Base-by-base conservation (phyloP, 2,797 vertebrate genomes). In the Cossypha niveicapilla region DNA sequence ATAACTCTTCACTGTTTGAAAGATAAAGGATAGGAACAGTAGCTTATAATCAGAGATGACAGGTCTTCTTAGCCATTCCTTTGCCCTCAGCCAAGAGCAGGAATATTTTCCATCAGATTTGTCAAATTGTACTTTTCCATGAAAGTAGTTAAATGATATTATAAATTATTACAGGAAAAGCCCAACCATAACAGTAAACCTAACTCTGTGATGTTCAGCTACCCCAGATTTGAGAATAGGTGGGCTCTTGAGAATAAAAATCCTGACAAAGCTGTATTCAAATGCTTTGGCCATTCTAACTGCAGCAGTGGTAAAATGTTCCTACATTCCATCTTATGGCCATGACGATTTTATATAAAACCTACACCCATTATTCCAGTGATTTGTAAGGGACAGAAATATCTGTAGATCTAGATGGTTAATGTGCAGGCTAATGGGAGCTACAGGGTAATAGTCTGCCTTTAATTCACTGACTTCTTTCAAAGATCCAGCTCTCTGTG, bases 401-500 rank as follows among this genome's bases (percentile, higher is more conserved):
- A 92, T 79, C 80, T 76, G 83, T 67, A 92, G 71, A 88, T 76
- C 60, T 89, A 39, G 44, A 39, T 76, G 28, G 42, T 37, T 86
- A 90, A 92, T 67, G 54, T 76, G 34, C 53, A 71, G 63, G 30
- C 27, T 94, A 92, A 94, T 82, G 63, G 45, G 34, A 93, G 27
- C 34, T 76, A 50, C 22, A 73, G 57, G 15, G 30, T 51, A 87
- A 65, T n/a, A 90, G 24, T 39, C 24, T 93, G 56, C 16, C 50
- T 68, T 85, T 82, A 86, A 94, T 90, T 94, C 74, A 82, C n/a
- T 67, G 71, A 32, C 53, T 89, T 84, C 45, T 92, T 94, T 79
- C 71, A 82, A 73, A 85, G 63, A 90, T 44, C 13, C 37, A 92
- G 44, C 7, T 93, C 61, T 84, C 56, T 74, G 48, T 79, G 74